These are phyloP conservation scores for Euproctis similis DNA, from an alignment of 2,888 invertebrate species.

Conservation along the genomic window DNA sequence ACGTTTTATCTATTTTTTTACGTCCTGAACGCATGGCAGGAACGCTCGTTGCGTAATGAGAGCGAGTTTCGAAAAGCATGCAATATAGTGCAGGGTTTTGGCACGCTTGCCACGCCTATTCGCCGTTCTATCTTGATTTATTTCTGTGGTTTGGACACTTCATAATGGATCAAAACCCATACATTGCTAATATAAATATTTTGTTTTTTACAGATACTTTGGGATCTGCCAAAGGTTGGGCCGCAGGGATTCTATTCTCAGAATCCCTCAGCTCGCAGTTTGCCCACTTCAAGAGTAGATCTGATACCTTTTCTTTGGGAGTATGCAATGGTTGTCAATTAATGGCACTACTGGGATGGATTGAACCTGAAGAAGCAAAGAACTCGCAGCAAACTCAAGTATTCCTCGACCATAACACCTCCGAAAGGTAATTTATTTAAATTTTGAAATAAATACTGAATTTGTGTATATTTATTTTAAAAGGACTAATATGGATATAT, in stretches of 20 bases:
- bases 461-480: no score
- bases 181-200: no score
- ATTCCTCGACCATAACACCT: constrained; percentile 88
- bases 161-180: no score
- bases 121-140: no score
- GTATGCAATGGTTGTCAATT: constrained; percentile 99
- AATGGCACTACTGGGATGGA: constrained; percentile 95
- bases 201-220: constrained; percentile 82
- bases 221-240: constrained; percentile 99
- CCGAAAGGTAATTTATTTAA: constrained; percentile 81
- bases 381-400: constrained; percentile 68
- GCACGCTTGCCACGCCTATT: no score
- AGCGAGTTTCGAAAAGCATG: no score
- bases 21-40: no score
- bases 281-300: constrained; percentile 81
- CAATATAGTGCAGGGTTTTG: no score
- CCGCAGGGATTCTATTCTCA: constrained; percentile 91
- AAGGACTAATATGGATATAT: no score
- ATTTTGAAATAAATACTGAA: no score
- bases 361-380: constrained; percentile 72
- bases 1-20: no score
- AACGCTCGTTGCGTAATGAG: no score
- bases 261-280: constrained; percentile 85
- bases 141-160: not conserved
- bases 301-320: constrained; percentile 95